These are phyloP conservation scores for Cebidichthys violaceus DNA, from an alignment of 2,113 vertebrate genomes.

Conservation along the genomic window DNA sequence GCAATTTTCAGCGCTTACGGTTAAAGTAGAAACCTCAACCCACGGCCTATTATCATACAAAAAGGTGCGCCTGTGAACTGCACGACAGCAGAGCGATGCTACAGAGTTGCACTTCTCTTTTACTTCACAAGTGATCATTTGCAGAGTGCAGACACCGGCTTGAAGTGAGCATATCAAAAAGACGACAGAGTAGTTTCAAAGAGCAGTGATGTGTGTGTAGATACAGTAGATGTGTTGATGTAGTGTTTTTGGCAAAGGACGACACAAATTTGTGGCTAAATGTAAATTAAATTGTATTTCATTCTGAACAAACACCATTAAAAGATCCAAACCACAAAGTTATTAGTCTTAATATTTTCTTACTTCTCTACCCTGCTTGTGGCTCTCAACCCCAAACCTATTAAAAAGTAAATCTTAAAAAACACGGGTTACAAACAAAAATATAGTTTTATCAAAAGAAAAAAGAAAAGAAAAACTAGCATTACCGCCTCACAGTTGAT, in stretches of 20 bases:
- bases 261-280: not conserved
- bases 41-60: not conserved
- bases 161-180: not conserved
- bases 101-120: not conserved
- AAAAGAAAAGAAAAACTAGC: no score
- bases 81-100: not conserved
- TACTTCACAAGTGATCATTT: not conserved
- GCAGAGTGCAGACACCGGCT: not conserved
- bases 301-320: not conserved
- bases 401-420: not conserved
- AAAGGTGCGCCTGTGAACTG: not conserved
- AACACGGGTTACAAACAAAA: not conserved
- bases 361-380: not conserved
- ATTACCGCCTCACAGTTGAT: no score
- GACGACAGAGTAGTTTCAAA: not conserved
- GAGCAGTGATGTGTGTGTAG: not conserved
- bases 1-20: not conserved
- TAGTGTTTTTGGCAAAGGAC: not conserved
- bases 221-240: not conserved
- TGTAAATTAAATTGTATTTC: not conserved
- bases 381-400: not conserved
- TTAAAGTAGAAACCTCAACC: slow-evolving; percentile 5
- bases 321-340: not conserved
- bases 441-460: not conserved
- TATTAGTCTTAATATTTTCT: not conserved